phyloP scores from a whole-genome alignment of 2,113 vertebrate genomes.

The Hemibagrus wyckioides region DNA sequence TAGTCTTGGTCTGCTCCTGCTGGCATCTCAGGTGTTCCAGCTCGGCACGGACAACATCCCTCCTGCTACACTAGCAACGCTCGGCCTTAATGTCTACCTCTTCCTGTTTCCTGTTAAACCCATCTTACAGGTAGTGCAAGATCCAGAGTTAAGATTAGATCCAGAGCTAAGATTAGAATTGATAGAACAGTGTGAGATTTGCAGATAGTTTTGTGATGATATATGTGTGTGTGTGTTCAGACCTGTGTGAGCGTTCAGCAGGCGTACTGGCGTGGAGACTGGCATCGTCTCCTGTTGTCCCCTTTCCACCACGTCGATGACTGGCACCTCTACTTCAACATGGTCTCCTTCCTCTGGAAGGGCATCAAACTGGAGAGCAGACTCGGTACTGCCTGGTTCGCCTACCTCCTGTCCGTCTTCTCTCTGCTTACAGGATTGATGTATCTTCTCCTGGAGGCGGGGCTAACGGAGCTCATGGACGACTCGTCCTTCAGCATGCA shows the following conservation, averaged over 20 bases:
- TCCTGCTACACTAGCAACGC: constrained; percentile 81
- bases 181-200: neutral
- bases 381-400: constrained; percentile 83
- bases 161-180: neutral
- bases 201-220: neutral
- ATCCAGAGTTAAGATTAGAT: neutral
- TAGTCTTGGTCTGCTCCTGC: constrained; percentile 79
- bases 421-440: constrained; percentile 83
- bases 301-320: constrained; percentile 89
- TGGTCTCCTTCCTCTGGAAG: constrained; percentile 92
- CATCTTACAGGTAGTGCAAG: constrained; percentile 59
- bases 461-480: constrained; percentile 70
- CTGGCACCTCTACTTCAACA: constrained; percentile 95
- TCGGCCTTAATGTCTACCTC: constrained; percentile 84
- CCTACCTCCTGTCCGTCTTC: constrained; percentile 81
- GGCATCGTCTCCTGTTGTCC: constrained; percentile 85
- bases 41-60: constrained; percentile 88
- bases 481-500: constrained; percentile 74
- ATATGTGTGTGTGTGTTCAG: constrained; percentile 41
- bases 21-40: constrained; percentile 83
- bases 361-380: constrained; percentile 82
- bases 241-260: constrained; percentile 85
- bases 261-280: constrained; percentile 76
- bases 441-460: constrained; percentile 80
- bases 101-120: constrained; percentile 82